Percentiles rank a stretch among this genome's conserved stretches.
These are phyloP conservation scores for Lepidonotus clava DNA, from an alignment of 2,888 invertebrate species.

Conservation along the genomic window DNA sequence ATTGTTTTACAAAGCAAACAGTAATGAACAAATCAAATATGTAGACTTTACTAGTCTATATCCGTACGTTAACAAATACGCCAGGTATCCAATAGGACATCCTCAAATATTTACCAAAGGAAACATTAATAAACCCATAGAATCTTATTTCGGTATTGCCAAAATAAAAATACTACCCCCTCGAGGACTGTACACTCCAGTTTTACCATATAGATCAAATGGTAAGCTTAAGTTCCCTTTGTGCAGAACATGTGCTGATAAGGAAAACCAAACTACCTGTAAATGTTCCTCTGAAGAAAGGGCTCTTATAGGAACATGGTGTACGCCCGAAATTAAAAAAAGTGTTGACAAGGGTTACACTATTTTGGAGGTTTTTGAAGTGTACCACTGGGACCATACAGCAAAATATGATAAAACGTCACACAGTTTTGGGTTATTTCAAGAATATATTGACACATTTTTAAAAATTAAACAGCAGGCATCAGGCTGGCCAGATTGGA, in stretches of 20 bases:
- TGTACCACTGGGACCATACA: not conserved
- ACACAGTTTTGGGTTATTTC: conserved; percentile 66
- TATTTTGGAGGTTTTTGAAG: conserved; percentile 67
- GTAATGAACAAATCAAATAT: conserved; percentile 66
- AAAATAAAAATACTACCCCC: conserved; percentile 70
- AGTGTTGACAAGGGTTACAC: conserved; percentile 74
- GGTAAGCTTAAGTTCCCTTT: conserved; percentile 75
- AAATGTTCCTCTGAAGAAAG: conserved; percentile 62
- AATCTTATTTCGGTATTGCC: conserved; percentile 70
- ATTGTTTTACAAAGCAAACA: conserved; percentile 60
- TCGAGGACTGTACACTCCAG: conserved; percentile 70
- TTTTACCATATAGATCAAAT: conserved; percentile 71
- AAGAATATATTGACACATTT: conserved; percentile 69
- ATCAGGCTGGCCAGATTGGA: conserved; percentile 63
- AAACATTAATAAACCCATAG: conserved; percentile 66
- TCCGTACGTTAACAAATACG: conserved; percentile 68
- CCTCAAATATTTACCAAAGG: conserved; percentile 65
- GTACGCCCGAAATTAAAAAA: conserved; percentile 74
- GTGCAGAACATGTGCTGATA: conserved; percentile 72
- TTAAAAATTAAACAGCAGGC: conserved; percentile 66
- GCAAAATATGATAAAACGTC: conserved; percentile 61
- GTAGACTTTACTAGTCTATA: conserved; percentile 68
- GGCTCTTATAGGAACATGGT: conserved; percentile 73
- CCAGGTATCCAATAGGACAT: conserved; percentile 68
- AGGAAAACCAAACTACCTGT: not conserved